phyloP scores from a whole-genome alignment of 2,113 vertebrate genomes.

The Ornithorhynchus anatinus region DNA sequence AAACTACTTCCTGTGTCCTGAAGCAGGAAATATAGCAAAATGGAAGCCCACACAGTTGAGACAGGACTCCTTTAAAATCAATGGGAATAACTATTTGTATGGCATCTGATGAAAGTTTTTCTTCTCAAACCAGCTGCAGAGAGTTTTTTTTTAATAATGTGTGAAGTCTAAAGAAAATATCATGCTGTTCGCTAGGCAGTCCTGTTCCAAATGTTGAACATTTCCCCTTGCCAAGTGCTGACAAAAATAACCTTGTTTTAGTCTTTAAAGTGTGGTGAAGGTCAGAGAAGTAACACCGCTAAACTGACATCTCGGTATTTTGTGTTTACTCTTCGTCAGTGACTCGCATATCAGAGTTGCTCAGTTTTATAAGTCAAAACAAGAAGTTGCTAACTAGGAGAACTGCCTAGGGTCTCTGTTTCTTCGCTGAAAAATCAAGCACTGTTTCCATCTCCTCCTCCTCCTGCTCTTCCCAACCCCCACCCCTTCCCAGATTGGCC shows the following conservation, averaged over 20 bases:
- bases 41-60: neutral
- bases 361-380: neutral
- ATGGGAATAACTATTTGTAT: neutral
- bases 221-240: neutral
- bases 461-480: no score
- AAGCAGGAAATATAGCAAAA: no score
- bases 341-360: neutral
- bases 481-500: neutral
- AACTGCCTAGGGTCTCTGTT: neutral
- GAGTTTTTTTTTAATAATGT: neutral
- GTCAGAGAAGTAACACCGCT: neutral
- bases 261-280: neutral
- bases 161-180: neutral
- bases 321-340: neutral
- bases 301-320: neutral
- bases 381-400: neutral
- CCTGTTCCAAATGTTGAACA: neutral
- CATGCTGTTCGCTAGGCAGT: neutral
- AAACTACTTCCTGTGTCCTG: no score
- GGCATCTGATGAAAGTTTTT: neutral
- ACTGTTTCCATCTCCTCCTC: no score
- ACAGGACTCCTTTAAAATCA: slow-evolving; percentile 15
- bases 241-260: neutral
- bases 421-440: neutral
- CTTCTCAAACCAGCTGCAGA: neutral